A percentile compares a stretch with the other conserved stretches of the same genome.
These are phyloP conservation scores for Arnoldichthys spilopterus DNA, from an alignment of 2,797 vertebrate genomes.

Conservation along the genomic window DNA sequence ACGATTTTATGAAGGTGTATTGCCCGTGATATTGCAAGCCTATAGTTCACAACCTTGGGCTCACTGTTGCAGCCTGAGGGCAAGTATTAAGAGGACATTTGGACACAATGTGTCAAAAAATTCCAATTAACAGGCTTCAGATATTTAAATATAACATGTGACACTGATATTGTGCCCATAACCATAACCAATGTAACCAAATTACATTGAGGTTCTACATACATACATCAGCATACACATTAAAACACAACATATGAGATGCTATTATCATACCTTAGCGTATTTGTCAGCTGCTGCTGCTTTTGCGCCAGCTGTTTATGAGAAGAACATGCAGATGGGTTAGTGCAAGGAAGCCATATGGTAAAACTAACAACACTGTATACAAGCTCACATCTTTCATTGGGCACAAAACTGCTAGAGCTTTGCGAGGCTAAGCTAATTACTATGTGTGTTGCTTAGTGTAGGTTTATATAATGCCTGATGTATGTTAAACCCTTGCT, in stretches of 20 bases:
- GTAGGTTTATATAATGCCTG: not conserved
- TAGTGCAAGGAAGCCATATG: conserved; percentile 11
- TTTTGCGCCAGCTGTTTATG: conserved; percentile 54
- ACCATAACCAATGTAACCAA: too few species aligned
- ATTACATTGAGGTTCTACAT: too few species aligned
- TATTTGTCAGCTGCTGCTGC: conserved; percentile 55
- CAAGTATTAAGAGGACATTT: too few species aligned
- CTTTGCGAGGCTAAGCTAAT: not conserved
- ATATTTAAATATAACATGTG: not conserved
- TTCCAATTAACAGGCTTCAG: too few species aligned
- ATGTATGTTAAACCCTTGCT: not conserved
- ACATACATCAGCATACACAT: not conserved
- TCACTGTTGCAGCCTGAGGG: too few species aligned
- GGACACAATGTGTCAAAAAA: too few species aligned
- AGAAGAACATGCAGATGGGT: conserved; percentile 34
- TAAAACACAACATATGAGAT: not conserved
- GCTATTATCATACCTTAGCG: conserved; percentile 48
- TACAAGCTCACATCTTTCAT: not conserved
- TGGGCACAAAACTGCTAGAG: not conserved
- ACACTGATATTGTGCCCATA: not conserved
- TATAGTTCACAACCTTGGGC: too few species aligned
- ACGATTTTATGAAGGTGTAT: too few species aligned
- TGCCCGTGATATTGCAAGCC: too few species aligned
- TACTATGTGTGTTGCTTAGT: not conserved
- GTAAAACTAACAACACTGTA: not conserved